Evolutionary conservation across 1,140 invertebrate genomes (phyloP), one percentile per base, ranked within the genome.

Genomic region (Drosophila mayri): DNA sequence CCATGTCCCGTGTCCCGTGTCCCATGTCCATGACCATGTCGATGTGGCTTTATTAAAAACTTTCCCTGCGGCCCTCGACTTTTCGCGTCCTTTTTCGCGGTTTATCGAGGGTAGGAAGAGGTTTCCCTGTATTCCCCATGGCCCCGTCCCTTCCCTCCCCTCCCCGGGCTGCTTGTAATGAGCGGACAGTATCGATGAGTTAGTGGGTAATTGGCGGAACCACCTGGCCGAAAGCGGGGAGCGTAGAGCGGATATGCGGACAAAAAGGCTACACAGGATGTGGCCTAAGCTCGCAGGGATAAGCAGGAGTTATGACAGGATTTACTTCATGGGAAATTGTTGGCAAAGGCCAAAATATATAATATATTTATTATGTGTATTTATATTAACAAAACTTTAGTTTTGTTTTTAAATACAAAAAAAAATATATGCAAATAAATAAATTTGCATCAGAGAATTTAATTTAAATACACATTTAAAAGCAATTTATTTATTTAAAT

Each of bases 31-130:
- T 59, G 44, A 54, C 20, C 18, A 30, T 58, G 32, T 28, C 50
- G 38, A 10, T 49, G 50, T 74, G 40, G 70, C 71, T 60, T 76
- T 59, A 76, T 66, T 67, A 67, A 76, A 60, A 60, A 55, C 32
- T 50, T 64, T 47, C 35, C 70, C 71, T 74, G 68, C 57, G 71
- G 64, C 50, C 65, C 65, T 68, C 63, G 28, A 44, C 46, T 64
- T 63, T 50, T 12, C 25, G 22, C 32, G 25, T 25, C 44, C 44
- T 8, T 25, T 44, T 16, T 47, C 60, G 57, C 65, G 61, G 59
- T 43, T 50, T 68, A 63, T 63, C 60, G 65, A 41, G 4, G 18
- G 4, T 18, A 4, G 18, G 18, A 18, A 10, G 41, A 4, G 41
- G 5, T 43, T 43, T 4, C 18, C 18, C n/a, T 18, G n/a, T 41